Base-by-base conservation (phyloP, 2,113 vertebrate genomes). In the Orientallactaga bullata region DNA sequence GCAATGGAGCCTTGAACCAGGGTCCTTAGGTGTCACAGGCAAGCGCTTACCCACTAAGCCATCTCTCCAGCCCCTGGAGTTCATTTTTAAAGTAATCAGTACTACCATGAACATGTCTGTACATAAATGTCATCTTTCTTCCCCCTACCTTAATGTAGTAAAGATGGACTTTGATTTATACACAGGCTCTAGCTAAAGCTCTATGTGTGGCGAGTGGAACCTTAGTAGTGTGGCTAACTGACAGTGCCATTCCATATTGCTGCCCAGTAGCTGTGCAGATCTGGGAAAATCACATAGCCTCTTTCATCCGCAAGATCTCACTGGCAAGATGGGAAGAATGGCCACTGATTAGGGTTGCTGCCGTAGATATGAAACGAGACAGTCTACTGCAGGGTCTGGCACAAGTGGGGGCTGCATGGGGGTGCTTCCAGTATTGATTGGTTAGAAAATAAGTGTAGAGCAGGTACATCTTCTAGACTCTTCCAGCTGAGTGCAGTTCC, bases 211-310 rank as follows among this genome's bases (percentile, higher is more conserved):
- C 23, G 72, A 74, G 76, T 17, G 32, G 69, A 24, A 3, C 79
- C 32, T 20, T 11, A 15, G 12, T 8, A 18, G 47, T 2, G 7
- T 1, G n/a, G 84, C 61, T 15, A 17, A 2, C 51, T 32, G 39
- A 8, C 13, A 1, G 55, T 11, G 23, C 47, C 2, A 0, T 2
- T 16, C 42, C 16, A 0, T 17, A 18, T 20, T 55, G 77, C 37
- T 61, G 37, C 79, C 30, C 58, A 69, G 68, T 7, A 12, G 91
- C 61, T 58, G n/a, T 66, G 92, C 63, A 81, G 39, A 89, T 68
- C 83, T 42, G 28, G 12, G 78, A 55, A 66, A 61, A 60, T 15
- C 23, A 23, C 81, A 7, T 58, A 39, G 82, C 73, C 39, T 88
- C 47, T 85, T 85, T 74, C 90, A 32, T 69, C 66, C 80, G 21